Percentiles rank a stretch among this genome's conserved stretches.
These are phyloP conservation scores for Vanessa cardui DNA, from an alignment of 2,888 invertebrate species.

Conservation along the genomic window DNA sequence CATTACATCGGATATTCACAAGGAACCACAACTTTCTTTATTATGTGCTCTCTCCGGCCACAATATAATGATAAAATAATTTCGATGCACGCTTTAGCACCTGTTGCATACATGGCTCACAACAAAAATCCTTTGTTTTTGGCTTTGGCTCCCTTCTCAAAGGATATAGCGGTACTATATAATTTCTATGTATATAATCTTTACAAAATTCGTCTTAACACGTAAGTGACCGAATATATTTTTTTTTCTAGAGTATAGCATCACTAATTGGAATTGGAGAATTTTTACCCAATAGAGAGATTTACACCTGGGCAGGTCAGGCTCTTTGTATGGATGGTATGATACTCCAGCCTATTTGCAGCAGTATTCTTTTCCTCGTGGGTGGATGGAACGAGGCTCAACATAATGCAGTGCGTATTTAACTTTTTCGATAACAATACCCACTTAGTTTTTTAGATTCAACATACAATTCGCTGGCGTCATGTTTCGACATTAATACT, in stretches of 20 bases:
- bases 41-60: constrained; percentile 85
- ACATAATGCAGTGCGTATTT: constrained; percentile 16
- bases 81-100: constrained; percentile 86
- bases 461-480: background rate
- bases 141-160: constrained; percentile 66
- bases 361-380: constrained; percentile 83
- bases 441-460: too few species aligned
- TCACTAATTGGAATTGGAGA: constrained; percentile 82
- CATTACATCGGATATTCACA: constrained; percentile 93
- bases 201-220: background rate
- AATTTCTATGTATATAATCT: background rate
- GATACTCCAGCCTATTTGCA: constrained; percentile 78
- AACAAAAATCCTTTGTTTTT: constrained; percentile 76
- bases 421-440: background rate
- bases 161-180: constrained; percentile 65
- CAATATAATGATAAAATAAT: constrained; percentile 86
- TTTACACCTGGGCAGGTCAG: constrained; percentile 76
- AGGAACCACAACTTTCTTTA: constrained; percentile 85
- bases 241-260: constrained; percentile 58
- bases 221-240: background rate
- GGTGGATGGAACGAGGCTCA: constrained; percentile 78
- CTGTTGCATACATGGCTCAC: constrained; percentile 85
- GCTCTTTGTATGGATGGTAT: constrained; percentile 81
- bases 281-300: constrained; percentile 83
- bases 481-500: background rate